Conservation (phyloP, 1,140 invertebrate genomes). For the Sycobia sp. region DNA sequence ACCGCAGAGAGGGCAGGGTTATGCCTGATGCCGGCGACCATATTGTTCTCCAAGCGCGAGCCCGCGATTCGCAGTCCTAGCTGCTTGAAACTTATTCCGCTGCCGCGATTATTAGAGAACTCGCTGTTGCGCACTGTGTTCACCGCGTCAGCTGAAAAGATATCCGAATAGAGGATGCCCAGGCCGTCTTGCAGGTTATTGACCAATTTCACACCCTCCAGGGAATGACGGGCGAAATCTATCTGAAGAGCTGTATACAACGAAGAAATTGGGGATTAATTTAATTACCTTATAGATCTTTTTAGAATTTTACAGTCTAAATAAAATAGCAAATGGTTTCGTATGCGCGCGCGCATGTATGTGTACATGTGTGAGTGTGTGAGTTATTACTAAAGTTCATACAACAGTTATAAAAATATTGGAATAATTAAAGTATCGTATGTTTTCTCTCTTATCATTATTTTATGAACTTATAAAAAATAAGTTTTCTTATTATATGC, state of each 20-base stretch:
- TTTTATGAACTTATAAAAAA: too few species aligned
- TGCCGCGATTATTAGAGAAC: slow-evolving; percentile 83
- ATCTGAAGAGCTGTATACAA: slow-evolving; percentile 81
- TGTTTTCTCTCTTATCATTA: too few species aligned
- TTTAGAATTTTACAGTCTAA: too few species aligned
- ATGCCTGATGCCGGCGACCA: slow-evolving; percentile 87
- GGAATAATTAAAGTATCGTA: too few species aligned
- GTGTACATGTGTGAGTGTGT: too few species aligned
- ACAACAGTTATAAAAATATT: too few species aligned
- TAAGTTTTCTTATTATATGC: too few species aligned
- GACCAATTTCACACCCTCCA: slow-evolving; percentile 80
- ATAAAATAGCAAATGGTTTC: too few species aligned
- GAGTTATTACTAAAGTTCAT: too few species aligned
- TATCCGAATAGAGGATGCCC: slow-evolving; percentile 86
- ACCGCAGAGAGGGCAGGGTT: slow-evolving; percentile 84
- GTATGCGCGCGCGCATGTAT: too few species aligned
- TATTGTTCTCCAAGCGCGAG: slow-evolving; percentile 82
- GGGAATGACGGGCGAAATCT: slow-evolving; percentile 91
- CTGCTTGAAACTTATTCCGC: slow-evolving; percentile 88
- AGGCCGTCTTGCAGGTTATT: slow-evolving; percentile 88
- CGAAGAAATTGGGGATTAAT: too few species aligned
- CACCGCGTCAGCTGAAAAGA: slow-evolving; percentile 83
- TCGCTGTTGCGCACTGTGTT: slow-evolving; percentile 88
- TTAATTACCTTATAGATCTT: too few species aligned
- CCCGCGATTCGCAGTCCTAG: slow-evolving; percentile 80